These are phyloP conservation scores for Rallus crepitans DNA, from an alignment of 2,797 vertebrate genomes.

Conservation along the genomic window DNA sequence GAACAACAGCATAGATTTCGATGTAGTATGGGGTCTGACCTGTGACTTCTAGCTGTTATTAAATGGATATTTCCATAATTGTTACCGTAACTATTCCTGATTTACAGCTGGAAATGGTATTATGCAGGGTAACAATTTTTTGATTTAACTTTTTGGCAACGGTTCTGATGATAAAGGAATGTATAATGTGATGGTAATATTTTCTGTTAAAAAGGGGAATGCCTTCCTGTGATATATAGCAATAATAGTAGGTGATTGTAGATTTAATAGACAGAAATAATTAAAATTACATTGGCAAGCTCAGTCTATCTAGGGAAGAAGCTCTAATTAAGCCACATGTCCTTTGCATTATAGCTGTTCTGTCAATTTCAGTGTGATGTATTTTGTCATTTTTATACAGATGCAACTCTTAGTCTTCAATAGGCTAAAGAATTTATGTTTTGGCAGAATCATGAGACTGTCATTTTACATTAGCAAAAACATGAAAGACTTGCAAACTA, in stretches of 20 bases:
- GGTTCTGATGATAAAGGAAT: neutral
- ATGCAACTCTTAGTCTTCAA: slow-evolving; percentile 56
- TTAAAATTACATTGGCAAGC: slow-evolving; percentile 51
- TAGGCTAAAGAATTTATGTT: slow-evolving; percentile 66
- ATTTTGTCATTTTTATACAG: slow-evolving; percentile 71
- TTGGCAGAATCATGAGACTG: slow-evolving; percentile 68
- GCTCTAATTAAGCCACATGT: slow-evolving; percentile 54
- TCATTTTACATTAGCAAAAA: slow-evolving; percentile 60
- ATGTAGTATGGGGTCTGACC: neutral
- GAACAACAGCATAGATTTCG: neutral
- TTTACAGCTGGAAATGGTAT: neutral
- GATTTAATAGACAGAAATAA: slow-evolving; percentile 63
- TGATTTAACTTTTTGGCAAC: neutral
- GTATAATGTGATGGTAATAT: neutral
- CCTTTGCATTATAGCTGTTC: slow-evolving; percentile 37
- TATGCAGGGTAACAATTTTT: neutral
- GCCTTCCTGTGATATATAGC: neutral
- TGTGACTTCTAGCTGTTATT: neutral
- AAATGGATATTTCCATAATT: neutral
- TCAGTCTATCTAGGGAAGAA: slow-evolving; percentile 19
- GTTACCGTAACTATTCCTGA: neutral
- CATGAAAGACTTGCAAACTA: slow-evolving; percentile 30
- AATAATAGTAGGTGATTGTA: slow-evolving; percentile 26
- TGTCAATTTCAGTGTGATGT: slow-evolving; percentile 59
- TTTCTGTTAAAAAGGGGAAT: slow-evolving; percentile 24